Percentiles rank a stretch among this genome's conserved stretches.
These are phyloP conservation scores for Cynopterus brachyotis DNA, from an alignment of 2,113 vertebrate species.

Conservation along the genomic window DNA sequence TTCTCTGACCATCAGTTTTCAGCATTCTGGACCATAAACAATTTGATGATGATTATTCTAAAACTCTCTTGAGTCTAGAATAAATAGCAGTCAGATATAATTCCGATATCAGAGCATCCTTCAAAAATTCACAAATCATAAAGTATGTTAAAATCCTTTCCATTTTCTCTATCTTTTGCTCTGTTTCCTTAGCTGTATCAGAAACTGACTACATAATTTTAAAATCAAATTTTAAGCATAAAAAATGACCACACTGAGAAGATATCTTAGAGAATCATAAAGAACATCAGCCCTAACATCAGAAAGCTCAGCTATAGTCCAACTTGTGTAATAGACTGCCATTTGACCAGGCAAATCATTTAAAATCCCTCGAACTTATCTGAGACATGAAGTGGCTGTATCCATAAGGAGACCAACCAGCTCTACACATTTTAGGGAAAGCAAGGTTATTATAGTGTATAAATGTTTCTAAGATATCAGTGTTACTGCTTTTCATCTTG, in stretches of 20 bases:
- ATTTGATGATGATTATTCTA: not conserved
- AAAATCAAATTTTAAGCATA: constrained; percentile 26
- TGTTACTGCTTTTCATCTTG: not conserved
- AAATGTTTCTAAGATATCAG: not conserved
- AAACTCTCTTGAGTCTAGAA: not conserved
- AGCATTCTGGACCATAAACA: not conserved
- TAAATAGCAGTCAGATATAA: not conserved
- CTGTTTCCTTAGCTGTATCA: not conserved
- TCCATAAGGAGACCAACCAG: not conserved
- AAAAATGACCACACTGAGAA: not conserved
- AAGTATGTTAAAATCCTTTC: not conserved
- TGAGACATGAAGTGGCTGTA: not conserved
- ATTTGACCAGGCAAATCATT: not conserved
- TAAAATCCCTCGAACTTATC: constrained; percentile 72
- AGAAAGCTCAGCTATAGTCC: not conserved
- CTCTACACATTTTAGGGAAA: not conserved
- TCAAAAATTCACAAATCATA: constrained; percentile 13
- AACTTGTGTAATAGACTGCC: not conserved
- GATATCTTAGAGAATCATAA: not conserved
- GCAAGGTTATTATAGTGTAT: not conserved
- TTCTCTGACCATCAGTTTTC: not conserved
- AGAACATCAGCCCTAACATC: not conserved
- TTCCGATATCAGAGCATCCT: not conserved
- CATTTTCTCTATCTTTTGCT: not conserved
- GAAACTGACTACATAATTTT: constrained; percentile 28